These are phyloP conservation scores for cattle (Bos taurus) DNA, from an alignment of 2,113 vertebrate genomes.

Conservation along the genomic window DNA sequence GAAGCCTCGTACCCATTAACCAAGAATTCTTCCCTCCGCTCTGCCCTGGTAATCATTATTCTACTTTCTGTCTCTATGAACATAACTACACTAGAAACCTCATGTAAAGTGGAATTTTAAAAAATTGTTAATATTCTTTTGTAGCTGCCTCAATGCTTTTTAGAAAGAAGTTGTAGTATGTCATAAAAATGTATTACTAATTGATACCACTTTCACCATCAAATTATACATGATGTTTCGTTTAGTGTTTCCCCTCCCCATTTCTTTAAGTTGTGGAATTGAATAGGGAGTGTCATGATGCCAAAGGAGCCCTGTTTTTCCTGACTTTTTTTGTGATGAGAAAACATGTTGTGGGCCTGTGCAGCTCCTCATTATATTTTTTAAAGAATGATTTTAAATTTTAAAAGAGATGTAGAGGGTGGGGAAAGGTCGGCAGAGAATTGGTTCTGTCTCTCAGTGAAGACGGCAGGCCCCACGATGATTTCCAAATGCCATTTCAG, in stretches of 20 bases:
- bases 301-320: neutral
- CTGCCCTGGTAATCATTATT: neutral
- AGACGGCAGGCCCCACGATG: constrained; percentile 24
- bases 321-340: constrained; percentile 25
- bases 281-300: neutral
- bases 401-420: constrained; percentile 51
- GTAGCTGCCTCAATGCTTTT: neutral
- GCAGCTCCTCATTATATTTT: constrained; percentile 43
- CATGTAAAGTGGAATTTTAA: neutral
- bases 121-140: neutral
- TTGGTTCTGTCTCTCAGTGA: constrained; percentile 60
- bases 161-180: neutral
- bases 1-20: neutral
- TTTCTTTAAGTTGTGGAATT: neutral
- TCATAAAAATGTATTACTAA: constrained; percentile 21
- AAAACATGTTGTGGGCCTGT: neutral
- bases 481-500: constrained; percentile 74
- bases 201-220: neutral
- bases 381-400: constrained; percentile 64
- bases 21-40: neutral
- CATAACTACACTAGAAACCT: neutral
- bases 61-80: neutral
- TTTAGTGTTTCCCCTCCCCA: neutral
- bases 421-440: constrained; percentile 49
- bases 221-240: neutral